Conservation (phyloP, 2,797 vertebrate genomes). For the Esox lucius region DNA sequence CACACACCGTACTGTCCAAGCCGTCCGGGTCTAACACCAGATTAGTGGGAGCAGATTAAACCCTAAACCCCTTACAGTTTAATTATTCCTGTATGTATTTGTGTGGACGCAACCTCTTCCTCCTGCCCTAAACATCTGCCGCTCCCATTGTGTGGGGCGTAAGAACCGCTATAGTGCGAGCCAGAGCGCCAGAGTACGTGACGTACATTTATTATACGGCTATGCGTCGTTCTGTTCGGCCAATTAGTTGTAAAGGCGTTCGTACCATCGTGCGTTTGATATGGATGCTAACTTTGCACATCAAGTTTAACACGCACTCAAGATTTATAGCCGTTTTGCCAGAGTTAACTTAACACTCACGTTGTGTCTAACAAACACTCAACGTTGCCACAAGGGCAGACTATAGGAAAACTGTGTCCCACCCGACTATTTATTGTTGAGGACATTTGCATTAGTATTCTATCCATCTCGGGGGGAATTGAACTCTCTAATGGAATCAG, state of each 20-base stretch:
- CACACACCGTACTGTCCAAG: not conserved
- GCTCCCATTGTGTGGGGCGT: conserved; percentile 9
- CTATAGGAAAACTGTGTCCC: not conserved
- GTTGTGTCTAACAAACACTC: not conserved
- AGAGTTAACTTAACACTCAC: not conserved
- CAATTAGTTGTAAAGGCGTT: conserved; percentile 5
- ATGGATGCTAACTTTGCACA: conserved; percentile 1
- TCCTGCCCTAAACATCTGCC: conserved; percentile 62
- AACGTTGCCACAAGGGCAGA: not conserved
- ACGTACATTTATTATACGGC: not conserved
- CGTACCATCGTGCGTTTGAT: not conserved
- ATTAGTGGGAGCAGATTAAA: conserved; percentile 91
- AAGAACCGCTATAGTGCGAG: conserved; percentile 4
- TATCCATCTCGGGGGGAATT: conserved; percentile 92
- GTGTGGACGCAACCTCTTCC: conserved; percentile 42
- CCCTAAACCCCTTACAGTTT: conserved; percentile 92
- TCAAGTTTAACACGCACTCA: not conserved
- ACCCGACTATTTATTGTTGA: conserved; percentile 34
- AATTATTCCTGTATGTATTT: conserved; percentile 79
- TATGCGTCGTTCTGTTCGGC: not conserved
- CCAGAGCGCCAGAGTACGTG: not conserved
- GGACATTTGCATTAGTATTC: conserved; percentile 88
- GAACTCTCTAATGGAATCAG: conserved; percentile 99
- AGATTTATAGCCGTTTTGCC: not conserved
- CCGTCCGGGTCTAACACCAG: conserved; percentile 56